Evolutionary conservation across 2,888 invertebrate genomes (phyloP).

Genomic region (Malthinus flaveolus): DNA sequence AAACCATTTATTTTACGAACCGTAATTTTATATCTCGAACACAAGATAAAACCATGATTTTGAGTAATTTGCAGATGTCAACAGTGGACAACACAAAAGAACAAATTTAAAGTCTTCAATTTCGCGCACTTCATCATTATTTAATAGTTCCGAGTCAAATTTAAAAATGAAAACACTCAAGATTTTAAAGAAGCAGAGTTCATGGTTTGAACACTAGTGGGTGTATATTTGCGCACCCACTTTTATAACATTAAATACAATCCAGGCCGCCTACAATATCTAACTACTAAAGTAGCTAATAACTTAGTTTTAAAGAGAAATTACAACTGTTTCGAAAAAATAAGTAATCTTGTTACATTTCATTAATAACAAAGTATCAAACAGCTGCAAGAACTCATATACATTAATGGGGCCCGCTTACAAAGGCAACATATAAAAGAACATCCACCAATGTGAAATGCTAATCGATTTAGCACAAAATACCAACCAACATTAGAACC

Average conservation of each 20-base stretch:
- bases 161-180: conserved; percentile 31
- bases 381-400: conserved; percentile 21
- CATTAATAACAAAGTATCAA: conserved; percentile 6
- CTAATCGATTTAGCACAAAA: conserved; percentile 15
- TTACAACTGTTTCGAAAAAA: conserved; percentile 17
- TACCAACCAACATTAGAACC: conserved; percentile 13
- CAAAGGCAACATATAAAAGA: conserved; percentile 20
- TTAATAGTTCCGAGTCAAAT: conserved; percentile 34
- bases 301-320: conserved; percentile 32
- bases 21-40: conserved; percentile 34
- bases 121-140: conserved; percentile 32
- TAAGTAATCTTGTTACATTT: conserved; percentile 7
- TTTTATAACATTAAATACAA: conserved; percentile 27
- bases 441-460: conserved; percentile 23
- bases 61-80: conserved; percentile 23
- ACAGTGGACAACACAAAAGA: conserved; percentile 22
- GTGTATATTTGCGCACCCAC: conserved; percentile 29
- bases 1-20: conserved; percentile 49
- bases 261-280: conserved; percentile 40
- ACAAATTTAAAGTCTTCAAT: conserved; percentile 27
- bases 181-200: conserved; percentile 33
- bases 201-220: conserved; percentile 30
- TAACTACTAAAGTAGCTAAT: conserved; percentile 42
- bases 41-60: conserved; percentile 27
- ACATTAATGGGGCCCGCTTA: conserved; percentile 19